These are phyloP conservation scores for Pseudolaguvia tuberculata DNA, from an alignment of 2,113 vertebrate genomes.

Conservation along the genomic window DNA sequence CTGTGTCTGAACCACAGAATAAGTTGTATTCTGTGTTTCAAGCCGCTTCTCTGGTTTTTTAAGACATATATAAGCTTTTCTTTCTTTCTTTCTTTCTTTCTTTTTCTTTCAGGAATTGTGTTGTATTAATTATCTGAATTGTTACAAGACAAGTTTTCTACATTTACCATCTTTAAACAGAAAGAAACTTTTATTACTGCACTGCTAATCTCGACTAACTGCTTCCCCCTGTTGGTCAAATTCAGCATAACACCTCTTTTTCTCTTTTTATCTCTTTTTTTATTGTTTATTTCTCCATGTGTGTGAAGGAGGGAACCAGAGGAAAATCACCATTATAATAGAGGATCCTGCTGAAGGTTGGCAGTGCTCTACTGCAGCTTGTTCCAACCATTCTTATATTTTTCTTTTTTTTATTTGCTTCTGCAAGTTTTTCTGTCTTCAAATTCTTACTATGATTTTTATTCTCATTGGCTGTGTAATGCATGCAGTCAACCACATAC, in stretches of 20 bases:
- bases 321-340: slow-evolving; percentile 98
- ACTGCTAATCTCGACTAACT: slow-evolving; percentile 1
- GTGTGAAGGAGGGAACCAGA: slow-evolving; percentile 76
- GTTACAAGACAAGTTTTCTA: too few species aligned
- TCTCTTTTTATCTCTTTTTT: slow-evolving; percentile 45
- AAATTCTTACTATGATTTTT: background rate
- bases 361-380: slow-evolving; percentile 67
- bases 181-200: background rate
- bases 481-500: background rate
- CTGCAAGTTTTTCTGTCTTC: background rate
- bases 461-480: background rate
- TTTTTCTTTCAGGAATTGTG: too few species aligned
- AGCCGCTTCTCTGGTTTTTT: background rate
- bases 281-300: slow-evolving; percentile 36
- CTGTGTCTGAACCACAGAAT: background rate
- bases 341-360: slow-evolving; percentile 98
- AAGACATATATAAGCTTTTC: background rate
- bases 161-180: background rate
- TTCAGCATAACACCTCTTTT: slow-evolving; percentile 51
- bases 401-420: background rate
- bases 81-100: slow-evolving; percentile 3
- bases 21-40: background rate
- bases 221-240: slow-evolving; percentile 29
- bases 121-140: too few species aligned
- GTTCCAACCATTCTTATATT: slow-evolving; percentile 47